These are phyloP conservation scores for Cyprinodon diabolis DNA, from an alignment of 2,797 vertebrate genomes.

Conservation along the genomic window DNA sequence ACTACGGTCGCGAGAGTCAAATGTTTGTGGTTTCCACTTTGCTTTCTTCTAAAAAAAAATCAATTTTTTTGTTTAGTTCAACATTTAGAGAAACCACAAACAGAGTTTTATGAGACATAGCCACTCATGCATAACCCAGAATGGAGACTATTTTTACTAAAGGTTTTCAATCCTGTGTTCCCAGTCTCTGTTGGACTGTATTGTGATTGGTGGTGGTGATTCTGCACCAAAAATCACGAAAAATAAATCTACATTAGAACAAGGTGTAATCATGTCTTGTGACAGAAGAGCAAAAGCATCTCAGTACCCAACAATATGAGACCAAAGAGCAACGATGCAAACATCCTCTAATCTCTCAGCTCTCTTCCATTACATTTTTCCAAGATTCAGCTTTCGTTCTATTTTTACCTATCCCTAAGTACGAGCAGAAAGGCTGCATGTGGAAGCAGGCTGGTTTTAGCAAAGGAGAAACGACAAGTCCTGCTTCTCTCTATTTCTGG, in stretches of 20 bases:
- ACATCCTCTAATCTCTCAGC: conserved; percentile 61
- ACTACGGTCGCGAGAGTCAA: conserved; percentile 43
- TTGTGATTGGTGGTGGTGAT: conserved; percentile 9
- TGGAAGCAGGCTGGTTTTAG: conserved; percentile 61
- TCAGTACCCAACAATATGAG: conserved; percentile 34
- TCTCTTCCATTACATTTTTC: conserved; percentile 47
- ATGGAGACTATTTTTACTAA: neutral
- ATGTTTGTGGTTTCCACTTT: conserved; percentile 52
- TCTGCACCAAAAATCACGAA: conserved; percentile 1
- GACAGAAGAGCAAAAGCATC: conserved; percentile 1
- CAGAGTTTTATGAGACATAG: neutral
- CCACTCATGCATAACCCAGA: conserved; percentile 1
- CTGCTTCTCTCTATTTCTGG: conserved; percentile 69
- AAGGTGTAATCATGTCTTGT: neutral
- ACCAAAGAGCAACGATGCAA: conserved; percentile 43
- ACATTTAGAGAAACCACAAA: conserved; percentile 34
- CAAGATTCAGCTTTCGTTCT: conserved; percentile 61
- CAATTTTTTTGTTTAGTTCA: conserved; percentile 52
- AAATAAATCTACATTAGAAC: neutral
- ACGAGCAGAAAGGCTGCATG: conserved; percentile 62
- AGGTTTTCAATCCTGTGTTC: neutral
- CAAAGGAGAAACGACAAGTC: conserved; percentile 53
- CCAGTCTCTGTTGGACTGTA: neutral
- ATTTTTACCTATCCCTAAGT: conserved; percentile 80
- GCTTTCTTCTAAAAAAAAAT: conserved; percentile 26